A percentile compares a stretch with the other conserved stretches of the same genome.
These are phyloP conservation scores for Porites evermanni DNA, from an alignment of 92 coral and sea anemone genomes.

Conservation along the genomic window DNA sequence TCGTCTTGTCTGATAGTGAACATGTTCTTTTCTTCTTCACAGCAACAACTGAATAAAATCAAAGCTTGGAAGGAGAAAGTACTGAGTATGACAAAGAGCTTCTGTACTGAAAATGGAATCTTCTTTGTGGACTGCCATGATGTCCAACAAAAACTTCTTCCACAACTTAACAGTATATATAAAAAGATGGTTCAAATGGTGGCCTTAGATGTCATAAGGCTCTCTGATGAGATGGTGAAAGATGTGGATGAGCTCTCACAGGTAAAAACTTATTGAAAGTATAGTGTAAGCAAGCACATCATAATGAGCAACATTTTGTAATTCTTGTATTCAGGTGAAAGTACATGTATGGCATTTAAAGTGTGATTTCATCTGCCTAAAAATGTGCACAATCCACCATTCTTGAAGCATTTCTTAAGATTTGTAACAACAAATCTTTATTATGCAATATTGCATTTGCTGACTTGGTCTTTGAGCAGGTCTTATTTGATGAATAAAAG, in stretches of 20 bases:
- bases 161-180: conserved; percentile 77
- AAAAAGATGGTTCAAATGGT: conserved; percentile 86
- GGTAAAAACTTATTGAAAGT: conserved; percentile 47
- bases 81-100: conserved; percentile 72
- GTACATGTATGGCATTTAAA: no score
- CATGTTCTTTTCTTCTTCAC: not conserved
- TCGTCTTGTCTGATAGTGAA: not conserved
- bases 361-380: no score
- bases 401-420: no score
- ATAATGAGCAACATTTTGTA: no score
- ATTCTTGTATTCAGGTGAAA: no score
- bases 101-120: conserved; percentile 90
- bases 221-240: conserved; percentile 74
- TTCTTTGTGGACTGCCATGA: conserved; percentile 85
- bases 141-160: conserved; percentile 70
- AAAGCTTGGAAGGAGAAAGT: conserved; percentile 90
- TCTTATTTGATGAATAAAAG: no score
- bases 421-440: no score
- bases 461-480: no score
- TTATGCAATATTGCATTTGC: no score
- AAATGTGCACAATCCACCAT: no score
- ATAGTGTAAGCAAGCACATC: no score
- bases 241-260: conserved; percentile 72
- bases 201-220: conserved; percentile 70
- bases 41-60: conserved; percentile 89